These are phyloP conservation scores for Tetranychus truncatus DNA, from an alignment of 2,888 invertebrate genomes.

Conservation along the genomic window DNA sequence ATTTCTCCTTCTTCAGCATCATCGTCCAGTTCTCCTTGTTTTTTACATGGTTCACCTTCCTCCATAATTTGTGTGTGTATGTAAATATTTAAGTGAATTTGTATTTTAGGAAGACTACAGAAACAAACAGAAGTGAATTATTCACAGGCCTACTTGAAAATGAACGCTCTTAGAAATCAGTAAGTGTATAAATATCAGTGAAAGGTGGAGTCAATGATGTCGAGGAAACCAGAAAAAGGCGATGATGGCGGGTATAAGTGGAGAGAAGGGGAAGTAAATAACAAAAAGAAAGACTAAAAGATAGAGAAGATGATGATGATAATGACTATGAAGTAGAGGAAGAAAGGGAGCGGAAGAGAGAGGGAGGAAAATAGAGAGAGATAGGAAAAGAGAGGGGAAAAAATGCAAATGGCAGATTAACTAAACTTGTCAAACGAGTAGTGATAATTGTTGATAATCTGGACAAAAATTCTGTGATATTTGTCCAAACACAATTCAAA, in stretches of 20 bases:
- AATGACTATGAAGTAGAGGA: not conserved
- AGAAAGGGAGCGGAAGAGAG: constrained; percentile 7
- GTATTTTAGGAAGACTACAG: not conserved
- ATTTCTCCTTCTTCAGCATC: constrained; percentile 22
- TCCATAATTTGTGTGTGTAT: constrained; percentile 10
- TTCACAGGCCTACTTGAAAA: not conserved
- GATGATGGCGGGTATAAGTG: too few species aligned
- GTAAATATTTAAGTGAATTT: not conserved
- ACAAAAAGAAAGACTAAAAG: not conserved
- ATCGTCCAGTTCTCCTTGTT: constrained; percentile 27
- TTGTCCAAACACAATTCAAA: too few species aligned
- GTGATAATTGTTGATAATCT: not conserved
- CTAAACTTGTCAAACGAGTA: not conserved
- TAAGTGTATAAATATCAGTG: not conserved
- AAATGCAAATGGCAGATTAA: not conserved
- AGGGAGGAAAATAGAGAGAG: not conserved
- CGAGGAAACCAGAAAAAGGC: too few species aligned
- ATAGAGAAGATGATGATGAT: not conserved
- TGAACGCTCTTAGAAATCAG: not conserved
- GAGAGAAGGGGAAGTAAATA: not conserved
- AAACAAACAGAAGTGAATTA: not conserved
- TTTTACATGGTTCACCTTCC: constrained; percentile 25
- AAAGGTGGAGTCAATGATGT: too few species aligned
- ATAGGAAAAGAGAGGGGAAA: not conserved
- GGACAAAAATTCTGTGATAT: too few species aligned